Evolutionary conservation across 1,140 invertebrate species (phyloP).

Genomic region (Bacillus rossius): DNA sequence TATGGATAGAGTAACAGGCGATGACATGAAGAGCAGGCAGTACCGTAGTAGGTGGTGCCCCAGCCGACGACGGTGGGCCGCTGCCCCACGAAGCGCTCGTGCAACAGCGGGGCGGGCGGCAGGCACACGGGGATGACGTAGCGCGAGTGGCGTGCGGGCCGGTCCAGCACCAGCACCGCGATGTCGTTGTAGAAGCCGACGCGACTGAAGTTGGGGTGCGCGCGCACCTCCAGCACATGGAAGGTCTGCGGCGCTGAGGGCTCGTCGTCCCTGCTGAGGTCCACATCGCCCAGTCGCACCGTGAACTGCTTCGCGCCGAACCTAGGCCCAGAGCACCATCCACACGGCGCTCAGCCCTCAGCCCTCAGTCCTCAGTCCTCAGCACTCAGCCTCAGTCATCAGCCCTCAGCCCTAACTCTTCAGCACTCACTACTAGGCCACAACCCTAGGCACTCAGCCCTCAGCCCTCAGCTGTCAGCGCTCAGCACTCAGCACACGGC

Average conservation of each 20-base stretch:
- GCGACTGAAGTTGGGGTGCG: slow-evolving; percentile 74
- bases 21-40: too few species aligned
- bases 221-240: slow-evolving; percentile 66
- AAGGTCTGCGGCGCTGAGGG: slow-evolving; percentile 72
- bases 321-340: slow-evolving; percentile 46
- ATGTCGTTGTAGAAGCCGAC: slow-evolving; percentile 92
- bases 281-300: slow-evolving; percentile 82
- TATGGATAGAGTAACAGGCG: too few species aligned
- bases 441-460: too few species aligned
- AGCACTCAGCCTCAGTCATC: too few species aligned
- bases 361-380: too few species aligned
- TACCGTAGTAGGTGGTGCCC: slow-evolving; percentile 80
- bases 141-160: slow-evolving; percentile 67
- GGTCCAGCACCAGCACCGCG: slow-evolving; percentile 68
- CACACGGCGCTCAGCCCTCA: too few species aligned
- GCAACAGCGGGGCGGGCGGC: slow-evolving; percentile 52
- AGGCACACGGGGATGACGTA: slow-evolving; percentile 88
- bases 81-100: slow-evolving; percentile 58
- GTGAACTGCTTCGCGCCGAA: slow-evolving; percentile 82
- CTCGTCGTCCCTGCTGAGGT: slow-evolving; percentile 73
- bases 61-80: slow-evolving; percentile 87
- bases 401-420: too few species aligned
- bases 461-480: too few species aligned
- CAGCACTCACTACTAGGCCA: too few species aligned
- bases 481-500: too few species aligned